Evolutionary conservation across 2,113 vertebrate genomes (phyloP), one percentile per base, ranked within the genome.

Genomic region (Amphiprion percula): DNA sequence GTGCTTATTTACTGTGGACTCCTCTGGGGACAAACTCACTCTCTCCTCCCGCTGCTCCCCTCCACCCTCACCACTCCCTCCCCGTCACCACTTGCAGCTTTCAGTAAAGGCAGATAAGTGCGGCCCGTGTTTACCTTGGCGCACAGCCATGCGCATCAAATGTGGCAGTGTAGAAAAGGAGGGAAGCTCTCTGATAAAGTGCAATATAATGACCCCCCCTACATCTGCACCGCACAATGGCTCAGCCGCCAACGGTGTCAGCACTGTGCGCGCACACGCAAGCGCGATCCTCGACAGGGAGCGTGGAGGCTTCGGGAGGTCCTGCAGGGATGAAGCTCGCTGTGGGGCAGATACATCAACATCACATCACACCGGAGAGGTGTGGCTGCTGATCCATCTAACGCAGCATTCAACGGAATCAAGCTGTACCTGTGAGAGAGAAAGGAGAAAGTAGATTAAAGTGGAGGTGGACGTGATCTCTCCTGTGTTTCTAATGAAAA

Each of bases 71-170:
- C 8, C 26, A 26, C 26, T 26, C 33, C 33, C 33, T 37, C 78
- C 75, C 46, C 41, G 68, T 79, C 84, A 68, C 84, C 75, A 80
- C 83, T 78, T 77, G 71, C 79, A 71, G 74, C 83, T 83, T 77
- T 89, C 82, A 88, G 83, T 60, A 10, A 8, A 77, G 85, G 55
- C 78, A 84, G 87, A 90, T 90, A 90, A 90, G 88, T 82, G 83
- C 78, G 76, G 59, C 62, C 54, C 70, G 67, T 80, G 90, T 92
- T 90, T 90, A 89, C 84, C 69, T 87, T 92, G 92, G 90, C 86
- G 61, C 82, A 80, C 77, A 69, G 86, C 85, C 90, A 85, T 59
- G 86, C 82, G 85, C 90, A 77, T 91, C 88, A 82, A 88, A 92
- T 91, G 75, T 80, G 79, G 55, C 75, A 56, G 68, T 39, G 80